phyloP scores from a whole-genome alignment of 2,888 invertebrate species.

The Sarcophaga variegata region DNA sequence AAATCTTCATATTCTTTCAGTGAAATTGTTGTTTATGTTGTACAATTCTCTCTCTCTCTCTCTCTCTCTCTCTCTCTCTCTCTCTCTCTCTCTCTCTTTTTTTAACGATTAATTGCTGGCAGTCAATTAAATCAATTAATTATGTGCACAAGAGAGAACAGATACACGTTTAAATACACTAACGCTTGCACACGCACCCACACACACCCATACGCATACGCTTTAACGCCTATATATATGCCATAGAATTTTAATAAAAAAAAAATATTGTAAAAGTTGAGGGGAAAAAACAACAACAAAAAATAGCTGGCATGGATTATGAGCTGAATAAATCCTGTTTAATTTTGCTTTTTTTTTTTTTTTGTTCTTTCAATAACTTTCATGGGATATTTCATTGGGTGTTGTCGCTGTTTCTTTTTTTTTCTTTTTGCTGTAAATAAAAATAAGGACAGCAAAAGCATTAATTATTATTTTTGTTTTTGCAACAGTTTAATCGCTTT shows the following conservation, averaged over 20 bases:
- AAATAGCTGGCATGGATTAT: neutral
- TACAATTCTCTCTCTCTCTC: constrained; percentile 19
- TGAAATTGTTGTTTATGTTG: constrained; percentile 21
- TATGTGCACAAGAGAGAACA: constrained; percentile 58
- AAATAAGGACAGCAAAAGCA: constrained; percentile 1
- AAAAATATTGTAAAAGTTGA: neutral
- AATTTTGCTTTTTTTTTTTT: constrained; percentile 11
- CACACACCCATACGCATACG: neutral
- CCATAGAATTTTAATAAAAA: neutral
- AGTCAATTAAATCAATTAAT: constrained; percentile 70
- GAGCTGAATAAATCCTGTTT: constrained; percentile 23
- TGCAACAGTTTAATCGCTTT: constrained; percentile 31
- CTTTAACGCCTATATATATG: constrained; percentile 3
- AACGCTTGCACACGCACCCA: constrained; percentile 22
- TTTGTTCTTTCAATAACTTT: too few species aligned
- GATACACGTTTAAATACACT: constrained; percentile 11
- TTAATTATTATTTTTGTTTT: constrained; percentile 9
- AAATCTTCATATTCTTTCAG: constrained; percentile 28
- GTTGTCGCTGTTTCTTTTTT: neutral
- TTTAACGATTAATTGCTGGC: constrained; percentile 67
- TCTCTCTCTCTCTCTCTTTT: neutral
- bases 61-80: neutral
- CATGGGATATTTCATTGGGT: neutral
- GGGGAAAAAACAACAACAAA: neutral
- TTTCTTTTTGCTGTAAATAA: neutral